phyloP scores from a whole-genome alignment of 2,113 vertebrate species.

The Salminus brasiliensis region DNA sequence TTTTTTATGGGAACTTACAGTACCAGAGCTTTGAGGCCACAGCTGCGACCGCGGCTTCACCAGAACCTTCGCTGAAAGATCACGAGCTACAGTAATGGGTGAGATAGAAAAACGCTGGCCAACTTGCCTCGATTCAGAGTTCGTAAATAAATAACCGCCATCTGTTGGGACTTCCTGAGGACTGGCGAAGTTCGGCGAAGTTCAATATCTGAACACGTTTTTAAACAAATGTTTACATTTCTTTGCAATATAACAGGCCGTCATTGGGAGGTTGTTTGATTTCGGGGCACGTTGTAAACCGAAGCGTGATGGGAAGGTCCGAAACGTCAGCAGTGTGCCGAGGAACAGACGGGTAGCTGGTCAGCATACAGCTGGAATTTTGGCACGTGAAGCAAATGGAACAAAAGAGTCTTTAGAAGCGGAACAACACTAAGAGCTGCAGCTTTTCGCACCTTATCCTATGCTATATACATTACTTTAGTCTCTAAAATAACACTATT shows the following conservation, averaged over 20 bases:
- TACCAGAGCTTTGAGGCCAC: neutral
- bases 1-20: neutral
- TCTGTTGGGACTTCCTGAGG: constrained; percentile 31
- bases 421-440: constrained; percentile 83
- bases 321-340: neutral
- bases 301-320: neutral
- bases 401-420: constrained; percentile 75
- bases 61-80: neutral
- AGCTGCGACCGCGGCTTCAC: neutral
- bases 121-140: neutral
- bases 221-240: too few species aligned
- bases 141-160: constrained; percentile 4
- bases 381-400: constrained; percentile 38
- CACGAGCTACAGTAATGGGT: neutral
- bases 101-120: neutral
- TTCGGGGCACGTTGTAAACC: neutral
- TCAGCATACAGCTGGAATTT: constrained; percentile 13
- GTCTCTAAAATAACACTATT: constrained; percentile 48
- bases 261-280: too few species aligned
- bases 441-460: constrained; percentile 70
- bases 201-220: constrained; percentile 8
- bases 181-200: neutral
- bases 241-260: too few species aligned
- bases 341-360: neutral
- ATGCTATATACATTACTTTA: constrained; percentile 80